Base-by-base conservation (phyloP, 35 echinoderm and acorn worm species). In the Apostichopus japonicus region DNA sequence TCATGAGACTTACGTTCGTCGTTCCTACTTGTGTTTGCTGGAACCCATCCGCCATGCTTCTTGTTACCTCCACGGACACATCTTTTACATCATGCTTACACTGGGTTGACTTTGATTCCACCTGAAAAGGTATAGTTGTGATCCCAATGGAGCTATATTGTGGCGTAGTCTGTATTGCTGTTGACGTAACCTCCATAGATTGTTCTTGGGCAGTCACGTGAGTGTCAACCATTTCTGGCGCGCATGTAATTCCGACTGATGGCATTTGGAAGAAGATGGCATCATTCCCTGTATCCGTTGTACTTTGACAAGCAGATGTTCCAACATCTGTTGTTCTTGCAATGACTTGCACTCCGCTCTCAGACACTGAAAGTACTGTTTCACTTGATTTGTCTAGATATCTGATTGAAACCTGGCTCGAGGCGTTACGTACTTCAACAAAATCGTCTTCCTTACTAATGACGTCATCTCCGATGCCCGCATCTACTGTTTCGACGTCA, bases 401-500 rank as follows among this genome's bases (percentile, higher is more conserved):
- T 79, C 15, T 91, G n/a, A 79, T 65, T 2, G 7, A 15, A 56
- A 91, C 90, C 76, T 91, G 90, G 44, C 25, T 77, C 8, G 70
- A 19, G 11, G 76, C 90, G 56, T 91, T 72, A 19, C 86, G 24
- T n/a, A 89, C 62, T 10, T 89, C 86, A 8, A 89, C 67, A 72
- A 89, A 89, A 1, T 89, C 63, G 17, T 87, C 54, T 67, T 72
- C 86, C 71, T 75, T 84, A 24, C 81, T 84, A 6, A 84, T 84
- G 14, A 84, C 55, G n/a, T 84, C 54, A 84, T 84, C 81, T n/a
- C 81, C 81, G 19, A 84, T 84, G 10, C 81, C 81, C 9, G 81
- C 54, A 84, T 67, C 86, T 24, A 73, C 67, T n/a, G 86, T 89
- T 73, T 89, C 86, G 9, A 89, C 62, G 44, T 72, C 86, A 24